Percentiles rank a stretch among this genome's conserved stretches.
phyloP scores from a whole-genome alignment of 2,113 vertebrate genomes.

The Marmota flaviventris region DNA sequence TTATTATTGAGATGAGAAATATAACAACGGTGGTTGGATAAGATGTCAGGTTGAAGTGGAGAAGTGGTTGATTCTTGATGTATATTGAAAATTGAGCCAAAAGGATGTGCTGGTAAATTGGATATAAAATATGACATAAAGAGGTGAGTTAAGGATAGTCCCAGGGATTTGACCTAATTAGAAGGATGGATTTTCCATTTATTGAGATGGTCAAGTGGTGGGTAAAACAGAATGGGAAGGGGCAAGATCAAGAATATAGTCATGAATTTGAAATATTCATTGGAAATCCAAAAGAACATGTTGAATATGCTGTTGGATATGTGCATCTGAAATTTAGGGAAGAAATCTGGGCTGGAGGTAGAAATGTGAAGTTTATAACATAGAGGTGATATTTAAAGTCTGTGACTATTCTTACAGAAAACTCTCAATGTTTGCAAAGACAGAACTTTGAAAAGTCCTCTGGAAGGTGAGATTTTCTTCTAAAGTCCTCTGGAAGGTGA shows the following conservation, averaged over 20 bases:
- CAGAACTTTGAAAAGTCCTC: constrained; percentile 15
- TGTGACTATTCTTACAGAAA: neutral
- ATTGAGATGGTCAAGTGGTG: neutral
- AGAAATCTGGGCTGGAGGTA: neutral
- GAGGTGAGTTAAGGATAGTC: neutral
- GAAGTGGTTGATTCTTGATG: neutral
- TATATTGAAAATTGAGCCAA: neutral
- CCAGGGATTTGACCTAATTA: neutral
- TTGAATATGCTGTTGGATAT: neutral
- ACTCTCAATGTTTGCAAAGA: neutral
- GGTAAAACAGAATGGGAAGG: constrained; percentile 1
- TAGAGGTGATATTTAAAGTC: neutral
- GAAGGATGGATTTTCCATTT: neutral
- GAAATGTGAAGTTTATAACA: neutral
- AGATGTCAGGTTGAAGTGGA: neutral
- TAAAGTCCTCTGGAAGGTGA: neutral
- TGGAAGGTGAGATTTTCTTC: constrained; percentile 10
- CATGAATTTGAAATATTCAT: neutral
- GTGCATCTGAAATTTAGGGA: neutral
- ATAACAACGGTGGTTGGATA: neutral
- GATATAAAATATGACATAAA: neutral
- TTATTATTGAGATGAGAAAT: neutral
- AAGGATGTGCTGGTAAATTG: neutral
- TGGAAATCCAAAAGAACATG: constrained; percentile 26
- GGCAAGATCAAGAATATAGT: neutral